These are phyloP conservation scores for Dromas ardeola DNA, from an alignment of 2,113 vertebrate species.

Conservation along the genomic window DNA sequence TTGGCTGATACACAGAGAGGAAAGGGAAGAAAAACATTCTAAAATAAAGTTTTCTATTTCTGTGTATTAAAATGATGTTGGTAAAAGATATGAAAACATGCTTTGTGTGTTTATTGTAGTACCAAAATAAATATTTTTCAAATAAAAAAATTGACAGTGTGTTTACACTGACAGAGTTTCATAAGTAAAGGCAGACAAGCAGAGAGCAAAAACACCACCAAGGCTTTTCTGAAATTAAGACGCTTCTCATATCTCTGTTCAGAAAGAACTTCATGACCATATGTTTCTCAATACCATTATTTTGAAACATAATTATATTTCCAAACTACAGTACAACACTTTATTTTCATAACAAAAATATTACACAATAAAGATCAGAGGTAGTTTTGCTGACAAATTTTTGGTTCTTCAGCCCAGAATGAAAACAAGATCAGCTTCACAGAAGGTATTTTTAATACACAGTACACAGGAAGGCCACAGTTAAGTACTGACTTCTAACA, in stretches of 20 bases:
- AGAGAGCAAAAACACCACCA: neutral
- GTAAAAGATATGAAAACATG: neutral
- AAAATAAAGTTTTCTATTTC: neutral
- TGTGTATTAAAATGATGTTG: neutral
- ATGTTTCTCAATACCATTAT: neutral
- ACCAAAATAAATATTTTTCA: neutral
- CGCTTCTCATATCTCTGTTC: neutral
- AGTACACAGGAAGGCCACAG: neutral
- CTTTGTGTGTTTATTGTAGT: neutral
- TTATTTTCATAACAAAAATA: neutral
- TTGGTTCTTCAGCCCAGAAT: neutral
- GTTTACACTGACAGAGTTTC: neutral
- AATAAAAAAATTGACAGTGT: neutral
- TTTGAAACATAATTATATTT: neutral
- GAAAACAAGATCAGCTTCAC: neutral
- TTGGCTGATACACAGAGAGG: neutral
- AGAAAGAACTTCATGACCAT: neutral
- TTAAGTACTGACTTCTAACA: neutral
- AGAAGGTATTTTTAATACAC: neutral
- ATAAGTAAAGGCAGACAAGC: neutral
- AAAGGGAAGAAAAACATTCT: neutral
- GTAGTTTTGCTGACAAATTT: neutral
- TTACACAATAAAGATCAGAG: neutral
- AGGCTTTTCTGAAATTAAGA: neutral
- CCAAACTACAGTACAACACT: neutral